A percentile compares a stretch with the other conserved stretches of the same genome.
These are phyloP conservation scores for Echinarachnius parma DNA, from an alignment of 53 echinoderm and acorn worm species.

Conservation along the genomic window DNA sequence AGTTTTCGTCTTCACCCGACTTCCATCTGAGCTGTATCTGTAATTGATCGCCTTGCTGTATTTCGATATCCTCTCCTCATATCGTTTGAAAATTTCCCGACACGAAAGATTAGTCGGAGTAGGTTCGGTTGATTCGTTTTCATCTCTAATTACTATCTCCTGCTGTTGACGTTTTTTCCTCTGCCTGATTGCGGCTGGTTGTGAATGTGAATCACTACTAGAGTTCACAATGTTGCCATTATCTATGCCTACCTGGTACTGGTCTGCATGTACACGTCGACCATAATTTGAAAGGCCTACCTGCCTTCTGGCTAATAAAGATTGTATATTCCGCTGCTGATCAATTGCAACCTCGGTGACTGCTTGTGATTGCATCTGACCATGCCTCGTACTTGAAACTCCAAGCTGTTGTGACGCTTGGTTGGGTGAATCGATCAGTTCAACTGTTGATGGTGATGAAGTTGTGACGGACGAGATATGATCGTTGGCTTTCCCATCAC, in stretches of 20 bases:
- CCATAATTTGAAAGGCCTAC: too few species aligned
- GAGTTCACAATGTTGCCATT: constrained; percentile 24
- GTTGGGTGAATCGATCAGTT: background rate
- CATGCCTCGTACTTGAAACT: constrained; percentile 7
- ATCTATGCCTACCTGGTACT: background rate
- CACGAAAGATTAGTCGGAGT: background rate
- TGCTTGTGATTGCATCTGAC: background rate
- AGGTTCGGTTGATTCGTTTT: background rate
- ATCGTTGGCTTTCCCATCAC: background rate
- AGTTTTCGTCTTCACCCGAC: constrained; percentile 6
- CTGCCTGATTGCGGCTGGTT: background rate
- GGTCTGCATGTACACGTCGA: background rate
- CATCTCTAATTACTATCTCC: background rate
- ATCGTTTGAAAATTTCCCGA: constrained; percentile 18
- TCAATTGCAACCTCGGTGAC: background rate
- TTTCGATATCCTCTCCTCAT: constrained; percentile 5
- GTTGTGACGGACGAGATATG: background rate
- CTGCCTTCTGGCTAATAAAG: too few species aligned
- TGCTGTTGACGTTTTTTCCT: background rate
- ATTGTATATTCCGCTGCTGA: background rate
- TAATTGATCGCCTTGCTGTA: constrained; percentile 24
- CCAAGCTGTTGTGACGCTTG: constrained; percentile 12
- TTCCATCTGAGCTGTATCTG: constrained; percentile 16
- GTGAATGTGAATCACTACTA: background rate
- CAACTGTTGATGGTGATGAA: background rate